Base-by-base conservation (phyloP, 2,888 invertebrate species). In the Aphidoletes aphidimyza region DNA sequence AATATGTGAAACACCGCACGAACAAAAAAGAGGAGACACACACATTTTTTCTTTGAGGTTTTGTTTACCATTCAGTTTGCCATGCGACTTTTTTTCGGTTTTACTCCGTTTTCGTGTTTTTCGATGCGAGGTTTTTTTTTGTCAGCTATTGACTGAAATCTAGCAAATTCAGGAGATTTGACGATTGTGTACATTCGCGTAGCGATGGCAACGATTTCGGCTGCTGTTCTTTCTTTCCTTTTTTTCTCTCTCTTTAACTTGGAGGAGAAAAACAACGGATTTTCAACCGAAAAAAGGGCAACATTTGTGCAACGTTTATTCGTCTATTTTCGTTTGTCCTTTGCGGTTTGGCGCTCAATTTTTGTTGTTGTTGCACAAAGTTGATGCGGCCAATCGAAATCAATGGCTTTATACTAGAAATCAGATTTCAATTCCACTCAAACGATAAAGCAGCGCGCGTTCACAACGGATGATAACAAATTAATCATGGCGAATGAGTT, bases 131-230 rank as follows among this genome's bases (percentile, higher is more conserved):
- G 30, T 0, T 11, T 5, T 69, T n/a, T 69, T 69, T 69, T 69
- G 69, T 69, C 69, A 69, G 54, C 54, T 54, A 54, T 54, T 26
- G 54, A n/a, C 69, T 69, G n/a, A 69, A 69, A 69, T 69, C 69
- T n/a, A 69, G 30, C 34, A 30, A 30, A 30, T 11, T 30, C 69
- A 69, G 69, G 69, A 69, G 69, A 54, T 69, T 69, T 30, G 30
- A 9, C 30, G 30, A 69, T 30, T 69, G 30, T 30, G 14, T 69
- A 22, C 22, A 22, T 26, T 17, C 8, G 69, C 14, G 69, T 69
- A 69, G 34, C 34, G 69, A 69, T 69, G 69, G 69, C 30, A 69
- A 69, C 69, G 69, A 3, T 11, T 11, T 11, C 14, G 2, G n/a
- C n/a, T n/a, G n/a, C n/a, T n/a, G n/a, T n/a, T n/a, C n/a, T n/a